These are phyloP conservation scores for Julus scanicus DNA, from an alignment of 2,888 invertebrate genomes.

Conservation along the genomic window DNA sequence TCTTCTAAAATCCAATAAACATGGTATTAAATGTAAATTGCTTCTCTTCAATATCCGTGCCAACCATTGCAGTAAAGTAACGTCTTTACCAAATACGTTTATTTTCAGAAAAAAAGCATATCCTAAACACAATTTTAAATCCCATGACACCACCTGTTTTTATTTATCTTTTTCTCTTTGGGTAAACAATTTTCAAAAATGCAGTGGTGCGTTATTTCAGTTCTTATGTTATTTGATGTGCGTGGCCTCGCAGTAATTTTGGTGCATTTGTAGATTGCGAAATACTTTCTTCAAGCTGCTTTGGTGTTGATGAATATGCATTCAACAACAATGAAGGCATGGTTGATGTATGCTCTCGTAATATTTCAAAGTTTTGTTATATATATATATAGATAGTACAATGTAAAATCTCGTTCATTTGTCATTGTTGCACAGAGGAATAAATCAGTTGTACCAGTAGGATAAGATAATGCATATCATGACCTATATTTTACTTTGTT, in stretches of 20 bases:
- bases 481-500: not conserved
- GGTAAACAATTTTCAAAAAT: not conserved
- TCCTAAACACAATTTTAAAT: not conserved
- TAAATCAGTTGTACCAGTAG: not conserved
- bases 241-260: not conserved
- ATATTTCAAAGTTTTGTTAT: not conserved
- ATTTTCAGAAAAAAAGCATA: not conserved
- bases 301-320: not conserved
- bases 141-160: slow-evolving; percentile 36
- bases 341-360: not conserved
- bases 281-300: not conserved
- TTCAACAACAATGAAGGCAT: not conserved
- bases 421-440: not conserved
- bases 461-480: not conserved
- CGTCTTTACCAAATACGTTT: not conserved
- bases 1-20: not conserved
- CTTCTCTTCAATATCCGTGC: not conserved
- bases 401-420: not conserved
- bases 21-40: not conserved
- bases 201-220: not conserved
- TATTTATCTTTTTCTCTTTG: slow-evolving; percentile 25
- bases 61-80: not conserved
- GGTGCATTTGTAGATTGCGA: not conserved
- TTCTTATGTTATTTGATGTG: not conserved
- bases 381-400: no score